Evolutionary conservation across 2,797 vertebrate species (phyloP).

Genomic region (Anabas testudineus): DNA sequence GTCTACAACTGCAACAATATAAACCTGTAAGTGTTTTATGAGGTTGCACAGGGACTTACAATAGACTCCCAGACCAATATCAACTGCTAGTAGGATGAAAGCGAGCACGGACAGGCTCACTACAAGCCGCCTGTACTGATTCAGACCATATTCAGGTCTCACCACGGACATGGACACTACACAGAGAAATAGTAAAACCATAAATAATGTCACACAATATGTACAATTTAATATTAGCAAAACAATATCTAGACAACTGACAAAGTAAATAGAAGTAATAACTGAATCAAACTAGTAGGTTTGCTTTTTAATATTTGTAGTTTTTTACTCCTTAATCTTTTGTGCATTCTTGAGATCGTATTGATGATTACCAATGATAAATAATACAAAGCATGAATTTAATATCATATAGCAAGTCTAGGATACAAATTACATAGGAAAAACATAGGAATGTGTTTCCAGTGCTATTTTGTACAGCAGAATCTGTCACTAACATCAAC

Average conservation of each 20-base stretch:
- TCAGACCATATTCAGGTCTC: constrained; percentile 39
- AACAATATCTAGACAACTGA: neutral
- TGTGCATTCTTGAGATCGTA: too few relatives aligned
- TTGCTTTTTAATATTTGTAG: too few relatives aligned
- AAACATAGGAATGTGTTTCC: neutral
- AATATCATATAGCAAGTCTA: neutral
- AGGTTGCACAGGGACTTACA: constrained; percentile 67
- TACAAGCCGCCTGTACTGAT: constrained; percentile 49
- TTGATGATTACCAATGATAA: too few relatives aligned
- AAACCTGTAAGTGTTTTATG: neutral
- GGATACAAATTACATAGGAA: neutral
- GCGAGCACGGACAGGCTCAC: constrained; percentile 66
- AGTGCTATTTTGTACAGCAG: neutral
- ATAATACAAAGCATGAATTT: neutral
- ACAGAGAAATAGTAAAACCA: constrained; percentile 20
- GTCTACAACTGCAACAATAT: neutral
- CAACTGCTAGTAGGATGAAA: constrained; percentile 62
- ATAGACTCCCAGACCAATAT: constrained; percentile 76
- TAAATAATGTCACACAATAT: neutral
- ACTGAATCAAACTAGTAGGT: too few relatives aligned
- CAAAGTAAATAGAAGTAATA: neutral
- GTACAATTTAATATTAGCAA: neutral
- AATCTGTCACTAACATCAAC: neutral
- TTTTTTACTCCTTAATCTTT: too few relatives aligned
- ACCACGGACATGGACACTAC: constrained; percentile 71